Evolutionary conservation across 2,888 invertebrate species (phyloP), one percentile per base, ranked within the genome.

Genomic region (Pristionchus japonicus): DNA sequence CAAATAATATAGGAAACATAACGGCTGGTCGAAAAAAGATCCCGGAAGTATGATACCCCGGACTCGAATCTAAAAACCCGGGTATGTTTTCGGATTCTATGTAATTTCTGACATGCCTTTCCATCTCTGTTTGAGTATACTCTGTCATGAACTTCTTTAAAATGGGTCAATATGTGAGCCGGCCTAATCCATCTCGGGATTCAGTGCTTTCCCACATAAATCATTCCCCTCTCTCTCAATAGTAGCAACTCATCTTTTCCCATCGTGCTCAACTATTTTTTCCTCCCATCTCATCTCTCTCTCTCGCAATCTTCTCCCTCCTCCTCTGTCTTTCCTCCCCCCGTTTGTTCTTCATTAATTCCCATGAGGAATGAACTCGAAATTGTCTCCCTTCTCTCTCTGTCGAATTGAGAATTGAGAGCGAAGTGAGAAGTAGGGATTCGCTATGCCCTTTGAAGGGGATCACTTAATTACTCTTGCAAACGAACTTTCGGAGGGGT

Each of bases 281-380:
- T 82, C 49, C 4, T 31, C 31, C 52, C 67, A 47, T 47, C 82
- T 82, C 17, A 49, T 82, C 49, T 77, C 9, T 31, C n/a, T n/a
- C 40, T 82, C 52, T 82, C 82, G 27, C 52, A 74, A 37, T 77
- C 77, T 43, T 43, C 77, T 57, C 23, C 52, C 47, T 47, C 86
- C 27, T 31, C 27, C 37, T 82, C 82, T 23, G 6, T 23, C 82
- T 47, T 15, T 40, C 4, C 61, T n/a, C 40, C 61, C 15, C 61
- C 40, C 43, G 49, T 64, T 37, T 61, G 43, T 61, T 85, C 64
- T 85, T 82, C 82, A 82, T 82, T 82, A 82, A 82, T 82, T 82
- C 82, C 82, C 82, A 49, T 82, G 82, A 82, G 82, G 31, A 20
- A 82, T 52, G 52, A 31, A 82, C 49, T 49, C 52, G 49, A 82